Evolutionary conservation across 2,113 vertebrate genomes (phyloP).

Genomic region (Malurus cyaneus): DNA sequence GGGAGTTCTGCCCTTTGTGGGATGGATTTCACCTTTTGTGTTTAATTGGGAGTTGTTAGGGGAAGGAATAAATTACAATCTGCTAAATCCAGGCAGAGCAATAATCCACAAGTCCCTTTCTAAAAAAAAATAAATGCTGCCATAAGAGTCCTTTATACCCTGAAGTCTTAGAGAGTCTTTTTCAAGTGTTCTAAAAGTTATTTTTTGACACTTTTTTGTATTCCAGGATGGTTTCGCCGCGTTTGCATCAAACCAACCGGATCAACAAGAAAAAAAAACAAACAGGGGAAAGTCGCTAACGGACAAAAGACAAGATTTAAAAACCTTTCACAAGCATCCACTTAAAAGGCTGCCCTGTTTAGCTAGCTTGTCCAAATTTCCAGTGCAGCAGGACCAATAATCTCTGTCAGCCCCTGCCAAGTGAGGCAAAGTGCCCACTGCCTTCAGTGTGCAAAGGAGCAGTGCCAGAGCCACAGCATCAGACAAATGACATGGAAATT

Average conservation of each 20-base stretch:
- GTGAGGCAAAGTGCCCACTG: slow-evolving; percentile 4
- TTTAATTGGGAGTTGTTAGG: neutral
- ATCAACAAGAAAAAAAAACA: slow-evolving; percentile 13
- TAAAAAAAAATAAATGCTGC: neutral
- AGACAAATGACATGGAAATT: neutral
- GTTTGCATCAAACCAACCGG: slow-evolving; percentile 31
- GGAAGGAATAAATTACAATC: neutral
- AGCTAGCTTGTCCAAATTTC: slow-evolving; percentile 39
- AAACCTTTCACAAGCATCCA: slow-evolving; percentile 26
- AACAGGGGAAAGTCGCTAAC: neutral
- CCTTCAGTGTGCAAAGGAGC: slow-evolving; percentile 2
- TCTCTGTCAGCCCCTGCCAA: slow-evolving; percentile 34
- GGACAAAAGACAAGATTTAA: slow-evolving; percentile 29
- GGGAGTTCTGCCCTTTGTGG: neutral
- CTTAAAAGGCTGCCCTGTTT: slow-evolving; percentile 39
- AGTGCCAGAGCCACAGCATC: neutral
- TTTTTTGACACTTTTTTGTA: neutral
- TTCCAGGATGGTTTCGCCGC: neutral
- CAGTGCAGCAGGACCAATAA: slow-evolving; percentile 32
- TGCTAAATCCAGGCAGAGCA: neutral
- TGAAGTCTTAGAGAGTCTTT: neutral
- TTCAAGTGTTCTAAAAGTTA: neutral
- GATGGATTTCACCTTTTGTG: neutral
- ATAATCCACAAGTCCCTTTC: neutral
- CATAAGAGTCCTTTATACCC: neutral